These are phyloP conservation scores for Cancer borealis DNA, from an alignment of 2,888 invertebrate species.

Conservation along the genomic window DNA sequence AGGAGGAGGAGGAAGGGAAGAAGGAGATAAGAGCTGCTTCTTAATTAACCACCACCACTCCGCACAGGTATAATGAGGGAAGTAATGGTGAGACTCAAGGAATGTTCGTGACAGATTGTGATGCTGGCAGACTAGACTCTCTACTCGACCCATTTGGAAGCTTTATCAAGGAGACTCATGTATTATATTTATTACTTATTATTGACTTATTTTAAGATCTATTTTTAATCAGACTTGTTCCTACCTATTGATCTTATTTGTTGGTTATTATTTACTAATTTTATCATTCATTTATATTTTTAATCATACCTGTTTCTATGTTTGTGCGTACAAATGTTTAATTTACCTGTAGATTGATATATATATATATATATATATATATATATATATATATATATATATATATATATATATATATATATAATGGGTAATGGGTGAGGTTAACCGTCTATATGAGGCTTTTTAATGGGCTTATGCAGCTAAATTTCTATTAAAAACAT, in stretches of 20 bases:
- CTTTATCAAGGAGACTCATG: not conserved
- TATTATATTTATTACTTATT: not conserved
- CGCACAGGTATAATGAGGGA: slow-evolving; percentile 54
- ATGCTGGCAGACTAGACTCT: not conserved
- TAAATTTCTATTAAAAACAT: not conserved
- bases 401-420: not conserved
- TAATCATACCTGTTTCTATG: not conserved
- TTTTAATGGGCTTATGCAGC: not conserved
- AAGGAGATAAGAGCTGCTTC: slow-evolving; percentile 41
- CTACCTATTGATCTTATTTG: not conserved
- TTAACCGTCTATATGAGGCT: not conserved
- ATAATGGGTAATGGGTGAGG: not conserved
- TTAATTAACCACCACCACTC: slow-evolving; percentile 65
- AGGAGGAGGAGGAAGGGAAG: not conserved
- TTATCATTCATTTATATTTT: not conserved
- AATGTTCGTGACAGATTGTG: slow-evolving; percentile 30
- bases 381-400: not conserved
- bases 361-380: too few species aligned
- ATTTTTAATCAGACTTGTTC: not conserved
- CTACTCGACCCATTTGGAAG: not conserved
- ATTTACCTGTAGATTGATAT: not conserved
- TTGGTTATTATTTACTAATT: not conserved
- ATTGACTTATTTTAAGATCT: not conserved
- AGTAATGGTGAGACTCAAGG: slow-evolving; percentile 51
- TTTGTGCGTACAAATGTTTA: not conserved